Evolutionary conservation across 1,140 invertebrate genomes (phyloP), one percentile per base, ranked within the genome.

Genomic region (Caenorhabditis remanei): DNA sequence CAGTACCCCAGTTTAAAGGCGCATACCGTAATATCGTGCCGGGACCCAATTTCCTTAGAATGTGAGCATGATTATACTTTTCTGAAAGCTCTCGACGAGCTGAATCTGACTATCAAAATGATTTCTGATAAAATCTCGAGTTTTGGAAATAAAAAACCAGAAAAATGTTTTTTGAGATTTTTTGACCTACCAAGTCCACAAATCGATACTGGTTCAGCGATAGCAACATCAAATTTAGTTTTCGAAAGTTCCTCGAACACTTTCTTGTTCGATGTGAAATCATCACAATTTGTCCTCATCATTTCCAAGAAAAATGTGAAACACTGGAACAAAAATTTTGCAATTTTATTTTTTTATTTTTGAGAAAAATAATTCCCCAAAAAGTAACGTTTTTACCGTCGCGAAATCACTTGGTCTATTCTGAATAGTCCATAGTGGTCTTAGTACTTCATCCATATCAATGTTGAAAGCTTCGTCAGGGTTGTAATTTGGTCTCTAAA

Each of bases 181-280:
- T 32, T 32, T 32, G 32, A 32, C 65, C 46, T 14, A 79, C 43
- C 71, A 4, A 79, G n/a, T 0, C 71, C 71, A 43, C 71, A 79
- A 79, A 79, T n/a, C 5, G 71, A 79, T 21, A 79, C 71, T 14
- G 71, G 71, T 32, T 79, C 71, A 21, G 71, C 71, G 13, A 79
- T 79, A 32, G 71, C 71, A 16, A 79, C 71, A 40, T 79, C 46
- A n/a, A 79, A 79, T 13, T 79, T 24, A 19, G n/a, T 79, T 14
- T 8, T 50, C 3, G 71, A 79, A 79, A 79, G 43, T 50, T 50
- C n/a, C 24, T 48, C 46, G 21, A 79, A 79, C n/a, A 79, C 46
- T 50, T 79, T 11, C n/a, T 24, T 24, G 46, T 79, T 79, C 4
- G 71, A 79, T 21, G 46, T 50, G 46, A 79, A 79, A 24, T 79